Evolutionary conservation across 2,113 vertebrate species (phyloP).

Genomic region (Periophthalmodon schlosseri): DNA sequence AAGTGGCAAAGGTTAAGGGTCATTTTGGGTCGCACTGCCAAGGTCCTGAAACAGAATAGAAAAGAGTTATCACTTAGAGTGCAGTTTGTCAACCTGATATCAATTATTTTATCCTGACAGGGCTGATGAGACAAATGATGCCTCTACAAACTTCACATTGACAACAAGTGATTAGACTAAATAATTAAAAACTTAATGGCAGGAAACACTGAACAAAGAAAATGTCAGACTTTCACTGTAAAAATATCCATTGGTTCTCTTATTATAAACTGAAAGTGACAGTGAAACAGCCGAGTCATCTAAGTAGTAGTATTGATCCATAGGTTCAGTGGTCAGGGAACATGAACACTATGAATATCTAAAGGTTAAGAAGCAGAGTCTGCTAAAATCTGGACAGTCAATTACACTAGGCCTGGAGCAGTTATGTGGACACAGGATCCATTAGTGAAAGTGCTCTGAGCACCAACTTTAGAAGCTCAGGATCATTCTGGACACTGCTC

Average conservation of each 20-base stretch:
- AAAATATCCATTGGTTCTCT: background rate
- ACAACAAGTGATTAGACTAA: background rate
- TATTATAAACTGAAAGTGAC: background rate
- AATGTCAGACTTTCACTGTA: background rate
- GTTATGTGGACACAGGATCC: slow-evolving; percentile 42
- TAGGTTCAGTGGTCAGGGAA: slow-evolving; percentile 37
- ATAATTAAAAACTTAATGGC: background rate
- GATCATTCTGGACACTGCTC: slow-evolving; percentile 32
- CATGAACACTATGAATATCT: slow-evolving; percentile 33
- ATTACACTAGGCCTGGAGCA: slow-evolving; percentile 17
- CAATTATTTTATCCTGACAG: background rate
- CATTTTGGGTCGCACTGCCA: slow-evolving; percentile 19
- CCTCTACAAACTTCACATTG: background rate
- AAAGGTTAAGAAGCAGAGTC: slow-evolving; percentile 27
- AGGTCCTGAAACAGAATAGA: slow-evolving; percentile 53
- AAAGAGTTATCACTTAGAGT: background rate
- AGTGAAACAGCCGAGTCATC: background rate
- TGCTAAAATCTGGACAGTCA: slow-evolving; percentile 13
- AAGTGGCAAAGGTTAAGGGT: slow-evolving; percentile 40
- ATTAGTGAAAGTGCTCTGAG: slow-evolving; percentile 59
- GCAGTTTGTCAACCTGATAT: background rate
- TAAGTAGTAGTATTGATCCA: slow-evolving; percentile 15
- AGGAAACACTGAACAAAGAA: background rate
- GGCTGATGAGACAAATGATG: background rate
- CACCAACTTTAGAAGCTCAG: slow-evolving; percentile 29